phyloP scores from a whole-genome alignment of 2,797 vertebrate species.

The Tauraco hartlaubi region DNA sequence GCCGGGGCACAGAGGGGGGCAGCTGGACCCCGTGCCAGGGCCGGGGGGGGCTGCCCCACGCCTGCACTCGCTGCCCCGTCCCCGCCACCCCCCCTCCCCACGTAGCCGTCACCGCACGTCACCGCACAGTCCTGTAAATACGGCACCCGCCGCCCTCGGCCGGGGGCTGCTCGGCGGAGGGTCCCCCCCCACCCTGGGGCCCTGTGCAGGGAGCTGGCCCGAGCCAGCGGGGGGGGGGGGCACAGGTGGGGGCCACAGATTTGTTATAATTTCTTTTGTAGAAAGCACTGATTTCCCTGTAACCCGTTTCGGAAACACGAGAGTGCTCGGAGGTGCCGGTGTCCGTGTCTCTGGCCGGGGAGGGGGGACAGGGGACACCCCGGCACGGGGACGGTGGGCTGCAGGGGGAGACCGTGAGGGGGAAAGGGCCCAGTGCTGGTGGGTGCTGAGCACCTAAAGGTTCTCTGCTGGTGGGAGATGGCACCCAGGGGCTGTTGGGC shows the following conservation, averaged over 20 bases:
- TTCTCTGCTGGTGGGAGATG: background rate
- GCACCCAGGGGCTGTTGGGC: background rate
- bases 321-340: background rate
- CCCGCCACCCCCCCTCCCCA: rapidly evolving
- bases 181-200: background rate
- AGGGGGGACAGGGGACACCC: too few species aligned
- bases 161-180: background rate
- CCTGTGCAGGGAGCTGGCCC: background rate
- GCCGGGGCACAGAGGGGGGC: background rate
- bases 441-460: background rate
- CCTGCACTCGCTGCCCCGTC: background rate
- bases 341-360: background rate
- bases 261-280: conserved; percentile 65
- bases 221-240: background rate
- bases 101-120: background rate
- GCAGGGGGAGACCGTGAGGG: too few species aligned
- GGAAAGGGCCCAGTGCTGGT: background rate
- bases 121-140: conserved; percentile 15
- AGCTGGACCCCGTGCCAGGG: rapidly evolving
- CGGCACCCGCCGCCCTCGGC: background rate
- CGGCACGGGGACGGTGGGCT: too few species aligned
- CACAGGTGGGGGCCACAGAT: background rate
- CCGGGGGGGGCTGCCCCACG: background rate
- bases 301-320: conserved; percentile 55
- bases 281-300: conserved; percentile 65